Percentiles rank a stretch among this genome's conserved stretches.
Evolutionary conservation across 2,888 invertebrate genomes (phyloP).

Genomic region (Scelioninae gen. 1): DNA sequence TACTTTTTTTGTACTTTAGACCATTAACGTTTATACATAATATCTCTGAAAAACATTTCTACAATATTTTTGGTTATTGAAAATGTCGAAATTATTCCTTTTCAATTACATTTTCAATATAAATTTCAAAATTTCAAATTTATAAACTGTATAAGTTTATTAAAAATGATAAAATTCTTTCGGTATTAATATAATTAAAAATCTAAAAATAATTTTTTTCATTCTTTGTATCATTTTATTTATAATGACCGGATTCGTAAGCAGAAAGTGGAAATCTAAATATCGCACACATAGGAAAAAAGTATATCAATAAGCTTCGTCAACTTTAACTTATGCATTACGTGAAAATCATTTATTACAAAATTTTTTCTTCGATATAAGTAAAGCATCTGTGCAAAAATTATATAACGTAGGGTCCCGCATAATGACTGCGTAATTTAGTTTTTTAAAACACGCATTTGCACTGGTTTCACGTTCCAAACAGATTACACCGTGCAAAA

Average conservation of each 20-base stretch:
- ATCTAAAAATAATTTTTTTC: too few species aligned
- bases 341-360: slow-evolving; percentile 22
- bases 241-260: neutral
- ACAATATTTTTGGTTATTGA: too few species aligned
- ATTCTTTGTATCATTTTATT: too few species aligned
- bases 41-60: too few species aligned
- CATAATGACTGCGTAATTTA: slow-evolving; percentile 14
- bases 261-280: neutral
- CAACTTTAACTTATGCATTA: neutral
- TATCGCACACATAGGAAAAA: slow-evolving; percentile 1
- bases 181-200: too few species aligned
- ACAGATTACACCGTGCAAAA: slow-evolving; percentile 10
- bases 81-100: too few species aligned
- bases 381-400: slow-evolving; percentile 1
- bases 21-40: too few species aligned
- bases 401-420: neutral
- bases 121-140: too few species aligned
- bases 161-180: too few species aligned
- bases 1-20: too few species aligned
- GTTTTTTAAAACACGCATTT: slow-evolving; percentile 4
- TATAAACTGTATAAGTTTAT: too few species aligned
- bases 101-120: too few species aligned
- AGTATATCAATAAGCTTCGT: slow-evolving; percentile 23
- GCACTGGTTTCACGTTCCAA: neutral
- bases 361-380: slow-evolving; percentile 1